Conservation (phyloP, 2,113 vertebrate species). For the human region DNA sequence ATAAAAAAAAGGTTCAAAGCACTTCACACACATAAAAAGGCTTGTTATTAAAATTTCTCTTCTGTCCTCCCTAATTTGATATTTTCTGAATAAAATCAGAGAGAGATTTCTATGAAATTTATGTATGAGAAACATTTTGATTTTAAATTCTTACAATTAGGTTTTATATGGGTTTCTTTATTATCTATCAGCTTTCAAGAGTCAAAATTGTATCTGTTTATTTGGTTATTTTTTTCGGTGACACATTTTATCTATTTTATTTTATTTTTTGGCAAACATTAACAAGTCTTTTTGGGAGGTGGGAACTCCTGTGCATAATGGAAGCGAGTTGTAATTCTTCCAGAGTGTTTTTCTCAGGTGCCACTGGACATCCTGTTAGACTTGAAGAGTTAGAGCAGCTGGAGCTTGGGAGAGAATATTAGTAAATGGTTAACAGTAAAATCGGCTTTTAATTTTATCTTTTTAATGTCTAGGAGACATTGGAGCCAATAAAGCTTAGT, state of each 20-base stretch:
- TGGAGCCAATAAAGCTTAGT: not conserved
- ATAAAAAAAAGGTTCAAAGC: not conserved
- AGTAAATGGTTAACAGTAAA: not conserved
- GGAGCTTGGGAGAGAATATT: not conserved
- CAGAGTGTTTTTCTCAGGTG: not conserved
- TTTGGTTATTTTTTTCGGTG: not conserved
- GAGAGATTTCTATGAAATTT: conserved; percentile 38
- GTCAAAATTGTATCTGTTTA: not conserved
- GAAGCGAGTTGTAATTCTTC: not conserved
- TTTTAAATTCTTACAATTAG: conserved; percentile 33
- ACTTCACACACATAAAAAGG: not conserved
- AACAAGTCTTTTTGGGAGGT: not conserved
- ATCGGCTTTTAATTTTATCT: not conserved
- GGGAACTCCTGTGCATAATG: not conserved
- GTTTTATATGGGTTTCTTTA: not conserved
- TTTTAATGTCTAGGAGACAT: not conserved
- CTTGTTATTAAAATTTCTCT: not conserved
- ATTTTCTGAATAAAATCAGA: conserved; percentile 19
- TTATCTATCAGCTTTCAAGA: not conserved
- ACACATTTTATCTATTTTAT: not conserved
- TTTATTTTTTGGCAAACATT: not conserved
- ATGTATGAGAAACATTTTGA: not conserved
- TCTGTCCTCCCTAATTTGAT: not conserved
- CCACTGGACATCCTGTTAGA: not conserved
- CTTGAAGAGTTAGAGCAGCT: not conserved